Evolutionary conservation across 1,140 invertebrate genomes (phyloP).

Genomic region (Agrypnia vestita): DNA sequence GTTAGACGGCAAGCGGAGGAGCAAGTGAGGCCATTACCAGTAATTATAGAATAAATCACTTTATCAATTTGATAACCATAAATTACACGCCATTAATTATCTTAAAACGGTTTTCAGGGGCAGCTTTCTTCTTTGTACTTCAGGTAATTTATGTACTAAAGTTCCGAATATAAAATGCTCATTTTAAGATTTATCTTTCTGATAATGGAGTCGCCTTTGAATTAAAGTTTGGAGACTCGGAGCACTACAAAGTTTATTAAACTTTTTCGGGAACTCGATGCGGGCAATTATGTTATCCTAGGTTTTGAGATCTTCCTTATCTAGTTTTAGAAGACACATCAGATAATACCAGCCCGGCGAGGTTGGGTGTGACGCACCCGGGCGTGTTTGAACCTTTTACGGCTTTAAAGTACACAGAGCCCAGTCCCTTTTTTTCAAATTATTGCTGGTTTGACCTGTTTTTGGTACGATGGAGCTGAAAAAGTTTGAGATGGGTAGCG

Average conservation of each 20-base stretch:
- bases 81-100: slow-evolving; percentile 43
- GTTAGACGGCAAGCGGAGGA: slow-evolving; percentile 20
- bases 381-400: too few relatives aligned
- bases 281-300: too few relatives aligned
- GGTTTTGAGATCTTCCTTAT: too few relatives aligned
- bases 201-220: slow-evolving; percentile 33
- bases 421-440: too few relatives aligned
- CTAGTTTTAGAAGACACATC: too few relatives aligned
- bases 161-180: slow-evolving; percentile 37
- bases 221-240: slow-evolving; percentile 15
- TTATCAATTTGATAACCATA: slow-evolving; percentile 46
- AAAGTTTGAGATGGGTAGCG: too few relatives aligned
- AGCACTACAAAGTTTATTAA: slow-evolving; percentile 10
- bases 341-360: too few relatives aligned
- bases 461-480: too few relatives aligned
- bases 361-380: too few relatives aligned
- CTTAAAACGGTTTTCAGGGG: slow-evolving; percentile 37
- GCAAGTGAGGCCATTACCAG: slow-evolving; percentile 42
- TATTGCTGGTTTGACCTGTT: too few relatives aligned
- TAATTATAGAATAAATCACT: slow-evolving; percentile 48
- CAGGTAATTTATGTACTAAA: slow-evolving; percentile 39
- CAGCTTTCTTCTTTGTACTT: slow-evolving; percentile 41
- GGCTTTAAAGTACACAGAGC: too few relatives aligned
- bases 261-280: neutral
- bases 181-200: slow-evolving; percentile 36